Evolutionary conservation across 2,888 invertebrate species (phyloP), one percentile per base, ranked within the genome.

Genomic region (Dromius quadrimaculatus): DNA sequence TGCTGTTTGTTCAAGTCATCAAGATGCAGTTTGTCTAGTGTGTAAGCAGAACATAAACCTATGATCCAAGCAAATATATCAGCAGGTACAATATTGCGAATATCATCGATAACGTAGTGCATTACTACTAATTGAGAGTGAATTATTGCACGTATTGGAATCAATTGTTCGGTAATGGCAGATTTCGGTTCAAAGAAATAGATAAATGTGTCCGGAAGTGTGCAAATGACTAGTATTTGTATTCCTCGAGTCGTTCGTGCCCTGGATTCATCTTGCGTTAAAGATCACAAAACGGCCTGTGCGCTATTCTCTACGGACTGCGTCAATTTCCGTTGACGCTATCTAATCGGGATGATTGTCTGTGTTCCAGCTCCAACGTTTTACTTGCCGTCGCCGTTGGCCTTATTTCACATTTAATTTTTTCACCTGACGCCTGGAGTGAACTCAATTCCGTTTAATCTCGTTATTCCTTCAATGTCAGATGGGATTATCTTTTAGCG

Each of bases 391-490:
- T 28, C 28, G 34, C 61, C 41, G 41, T 41, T 47, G 22, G 15
- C 65, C 20, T 65, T 54, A 65, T 65, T 50, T 54, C n/a, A 13
- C 32, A 36, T 54, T 65, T 65, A 50, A 65, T 65, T 65, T 65
- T 65, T 65, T 65, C 50, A 54, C 50, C 50, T 54, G 50, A 23
- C 28, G 36, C 47, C 47, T 20, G 23, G 6, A 50, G 65, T 65
- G 50, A 54, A 64, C 64, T 64, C 15, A 23, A 41, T 50, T 64
- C 65, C 20, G 20, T 13, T 50, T 65, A 65, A 65, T 65, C 65
- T 50, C 23, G 54, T 65, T 65, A 65, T 65, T 65, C 50, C 65
- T 50, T 65, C 65, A 65, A 50, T 38, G 65, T 65, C 54, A 54
- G 19, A 4, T n/a, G 34, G 59, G 15, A 59, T 59, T 59, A 59